A percentile compares a stretch with the other conserved stretches of the same genome.
Evolutionary conservation across 2,888 invertebrate species (phyloP).

Genomic region (Papilio demoleus): DNA sequence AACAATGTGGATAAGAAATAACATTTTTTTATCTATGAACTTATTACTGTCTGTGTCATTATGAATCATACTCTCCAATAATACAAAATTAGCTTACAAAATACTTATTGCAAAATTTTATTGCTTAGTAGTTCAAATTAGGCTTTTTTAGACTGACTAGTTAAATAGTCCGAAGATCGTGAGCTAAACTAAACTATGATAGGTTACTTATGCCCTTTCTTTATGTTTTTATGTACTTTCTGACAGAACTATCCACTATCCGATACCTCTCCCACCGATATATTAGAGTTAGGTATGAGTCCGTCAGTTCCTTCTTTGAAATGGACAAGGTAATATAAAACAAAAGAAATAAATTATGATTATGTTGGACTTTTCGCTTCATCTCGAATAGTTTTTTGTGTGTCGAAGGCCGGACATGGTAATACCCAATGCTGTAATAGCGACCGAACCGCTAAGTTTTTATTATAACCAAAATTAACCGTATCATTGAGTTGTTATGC

Average conservation of each 20-base stretch:
- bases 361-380: neutral
- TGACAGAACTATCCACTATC: too few relatives aligned
- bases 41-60: neutral
- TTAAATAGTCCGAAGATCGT: too few relatives aligned
- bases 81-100: neutral
- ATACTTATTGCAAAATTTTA: neutral
- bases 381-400: slow-evolving; percentile 20
- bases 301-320: neutral
- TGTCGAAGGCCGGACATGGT: slow-evolving; percentile 23
- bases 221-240: too few relatives aligned
- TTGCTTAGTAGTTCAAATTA: neutral
- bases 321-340: neutral
- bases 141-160: too few relatives aligned
- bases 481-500: slow-evolving; percentile 6
- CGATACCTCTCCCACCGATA: too few relatives aligned
- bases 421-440: slow-evolving; percentile 25
- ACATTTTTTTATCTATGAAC: slow-evolving; percentile 1
- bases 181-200: too few relatives aligned
- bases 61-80: neutral
- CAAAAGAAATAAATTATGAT: slow-evolving; percentile 2
- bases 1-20: neutral
- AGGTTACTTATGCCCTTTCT: too few relatives aligned
- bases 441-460: neutral
- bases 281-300: too few relatives aligned
- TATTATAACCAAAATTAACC: slow-evolving; percentile 12